Evolutionary conservation across 1,140 invertebrate genomes (phyloP).

Genomic region (Popillia japonica): DNA sequence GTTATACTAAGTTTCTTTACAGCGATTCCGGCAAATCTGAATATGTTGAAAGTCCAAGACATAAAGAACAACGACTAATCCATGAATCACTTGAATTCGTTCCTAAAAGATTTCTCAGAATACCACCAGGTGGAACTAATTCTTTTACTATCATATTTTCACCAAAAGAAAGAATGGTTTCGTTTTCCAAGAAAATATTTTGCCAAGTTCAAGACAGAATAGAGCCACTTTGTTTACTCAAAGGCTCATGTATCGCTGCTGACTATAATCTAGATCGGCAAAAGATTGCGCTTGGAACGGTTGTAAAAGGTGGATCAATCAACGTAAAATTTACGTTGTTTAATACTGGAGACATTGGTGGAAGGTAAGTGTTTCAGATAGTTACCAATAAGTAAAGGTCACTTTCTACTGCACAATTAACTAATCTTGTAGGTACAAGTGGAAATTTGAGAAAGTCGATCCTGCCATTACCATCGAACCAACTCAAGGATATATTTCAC

Average conservation of each 20-base stretch:
- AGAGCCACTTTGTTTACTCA: conserved; percentile 55
- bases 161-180: conserved; percentile 50
- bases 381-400: too few relatives aligned
- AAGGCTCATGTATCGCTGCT: conserved; percentile 55
- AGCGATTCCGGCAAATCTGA: conserved; percentile 4
- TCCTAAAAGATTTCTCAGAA: conserved; percentile 47
- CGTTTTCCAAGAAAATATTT: conserved; percentile 54
- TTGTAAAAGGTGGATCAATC: conserved; percentile 53
- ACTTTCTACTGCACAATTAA: too few relatives aligned
- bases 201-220: conserved; percentile 53
- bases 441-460: conserved; percentile 52
- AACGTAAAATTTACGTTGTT: conserved; percentile 54
- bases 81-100: conserved; percentile 48
- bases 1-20: conserved; percentile 41
- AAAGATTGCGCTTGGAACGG: conserved; percentile 56
- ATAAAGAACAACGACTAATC: conserved; percentile 39
- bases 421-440: conserved; percentile 59
- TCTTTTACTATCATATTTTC: conserved; percentile 56
- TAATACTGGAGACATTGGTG: conserved; percentile 61
- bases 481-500: conserved; percentile 58
- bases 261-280: conserved; percentile 57
- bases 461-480: conserved; percentile 57
- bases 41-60: conserved; percentile 37
- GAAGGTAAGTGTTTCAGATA: conserved; percentile 57
- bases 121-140: conserved; percentile 52